Conservation (phyloP, 2,113 vertebrate genomes). For the Harpagus bidentatus region DNA sequence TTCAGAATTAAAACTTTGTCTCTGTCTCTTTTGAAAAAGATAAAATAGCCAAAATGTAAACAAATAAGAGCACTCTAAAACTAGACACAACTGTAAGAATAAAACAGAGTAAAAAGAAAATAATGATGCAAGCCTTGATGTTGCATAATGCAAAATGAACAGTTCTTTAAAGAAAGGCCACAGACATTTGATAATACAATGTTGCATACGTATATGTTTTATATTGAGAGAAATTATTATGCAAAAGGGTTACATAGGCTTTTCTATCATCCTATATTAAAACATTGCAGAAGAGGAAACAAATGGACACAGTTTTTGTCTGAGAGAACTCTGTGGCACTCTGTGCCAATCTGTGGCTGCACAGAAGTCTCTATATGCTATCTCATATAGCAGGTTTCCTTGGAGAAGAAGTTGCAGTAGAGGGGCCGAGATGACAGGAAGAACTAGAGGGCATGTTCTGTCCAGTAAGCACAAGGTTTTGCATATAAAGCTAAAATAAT, state of each 20-base stretch:
- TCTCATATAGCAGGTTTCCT: neutral
- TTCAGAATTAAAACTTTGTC: neutral
- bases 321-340: neutral
- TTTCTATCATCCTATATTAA: neutral
- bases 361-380: neutral
- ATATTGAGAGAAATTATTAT: neutral
- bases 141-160: neutral
- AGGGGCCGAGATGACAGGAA: neutral
- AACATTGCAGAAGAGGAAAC: neutral
- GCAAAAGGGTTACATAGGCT: neutral
- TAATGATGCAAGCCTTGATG: neutral
- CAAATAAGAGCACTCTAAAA: neutral
- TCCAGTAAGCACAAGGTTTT: neutral
- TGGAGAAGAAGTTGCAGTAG: neutral
- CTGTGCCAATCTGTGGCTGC: neutral
- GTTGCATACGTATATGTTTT: neutral
- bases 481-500: neutral
- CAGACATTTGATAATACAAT: neutral
- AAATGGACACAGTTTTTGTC: neutral
- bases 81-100: neutral
- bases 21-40: neutral
- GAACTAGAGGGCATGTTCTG: neutral
- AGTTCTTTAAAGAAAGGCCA: neutral
- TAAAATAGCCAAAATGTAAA: neutral
- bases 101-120: neutral